These are phyloP conservation scores for Biston betularia DNA, from an alignment of 2,888 invertebrate genomes.

Conservation along the genomic window DNA sequence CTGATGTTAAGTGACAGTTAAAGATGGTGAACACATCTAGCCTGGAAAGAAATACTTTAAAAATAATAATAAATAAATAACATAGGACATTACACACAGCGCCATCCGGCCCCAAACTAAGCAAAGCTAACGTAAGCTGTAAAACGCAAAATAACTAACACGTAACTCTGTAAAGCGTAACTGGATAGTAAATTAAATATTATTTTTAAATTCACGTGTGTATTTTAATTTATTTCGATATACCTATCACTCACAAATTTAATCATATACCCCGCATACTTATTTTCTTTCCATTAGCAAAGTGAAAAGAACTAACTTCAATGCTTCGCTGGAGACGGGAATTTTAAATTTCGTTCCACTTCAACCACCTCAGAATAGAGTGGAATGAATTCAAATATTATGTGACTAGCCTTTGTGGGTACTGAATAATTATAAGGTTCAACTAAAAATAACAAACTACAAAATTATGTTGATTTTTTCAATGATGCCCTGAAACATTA, in stretches of 20 bases:
- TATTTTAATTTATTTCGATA: not conserved
- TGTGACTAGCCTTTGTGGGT: not conserved
- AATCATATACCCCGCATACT: conserved; percentile 15
- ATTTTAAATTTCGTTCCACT: conserved; percentile 36
- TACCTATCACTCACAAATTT: conserved; percentile 2
- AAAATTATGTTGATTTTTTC: too few relatives aligned
- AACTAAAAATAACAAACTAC: not conserved
- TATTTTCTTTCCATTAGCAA: conserved; percentile 44
- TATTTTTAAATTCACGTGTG: not conserved
- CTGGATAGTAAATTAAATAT: not conserved
- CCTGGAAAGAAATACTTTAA: too few relatives aligned
- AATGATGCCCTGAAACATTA: too few relatives aligned
- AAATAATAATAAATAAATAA: too few relatives aligned
- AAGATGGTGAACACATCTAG: too few relatives aligned
- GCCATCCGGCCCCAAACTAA: too few relatives aligned
- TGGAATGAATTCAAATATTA: conserved; percentile 24
- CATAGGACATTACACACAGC: too few relatives aligned
- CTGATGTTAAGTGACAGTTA: too few relatives aligned
- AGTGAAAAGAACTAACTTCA: conserved; percentile 30
- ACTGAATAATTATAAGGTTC: not conserved
- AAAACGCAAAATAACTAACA: too few relatives aligned
- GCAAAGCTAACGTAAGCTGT: too few relatives aligned
- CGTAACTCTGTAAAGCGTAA: too few relatives aligned
- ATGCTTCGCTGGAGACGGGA: conserved; percentile 25
- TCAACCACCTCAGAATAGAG: conserved; percentile 19